Evolutionary conservation across 2,797 vertebrate species (phyloP), one percentile per base, ranked within the genome.

Genomic region (Hipposideros larvatus): DNA sequence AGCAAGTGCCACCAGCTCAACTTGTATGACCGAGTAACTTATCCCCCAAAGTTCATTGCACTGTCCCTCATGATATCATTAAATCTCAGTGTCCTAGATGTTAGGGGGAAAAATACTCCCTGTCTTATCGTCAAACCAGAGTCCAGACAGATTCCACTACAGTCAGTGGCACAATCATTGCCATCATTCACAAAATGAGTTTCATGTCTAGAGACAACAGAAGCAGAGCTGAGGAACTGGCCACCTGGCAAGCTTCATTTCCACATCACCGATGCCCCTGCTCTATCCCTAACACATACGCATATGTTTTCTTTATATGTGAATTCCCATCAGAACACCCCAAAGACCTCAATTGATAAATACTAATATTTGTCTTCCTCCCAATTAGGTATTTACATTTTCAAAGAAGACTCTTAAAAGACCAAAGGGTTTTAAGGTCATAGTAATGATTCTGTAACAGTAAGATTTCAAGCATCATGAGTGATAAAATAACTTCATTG

Each of bases 121-220:
- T 63, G 53, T 84, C 77, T 61, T 37, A 78, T 34, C 28, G 19
- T 87, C 41, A 92, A 96, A 83, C 48, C 66, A 61, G 80, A 65
- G 8, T 78, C 51, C 73, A 83, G 15, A 70, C 13, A 74, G 61
- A 77, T 51, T 75, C 19, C 16, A 41, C 22, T 34, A 65, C 2
- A 11, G 55, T 70, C 28, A 70, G 24, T 46, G 68, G n/a, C 55
- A 92, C 8, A 28, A 55, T 82, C 37, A 53, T 10, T 14, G 13
- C 6, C 34, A 66, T 55, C 26, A 74, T 24, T 75, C 68, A 41
- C 68, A 87, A 95, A 55, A 75, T 61, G 19, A 51, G 34, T 22
- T 82, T 66, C 13, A 24, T 82, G 73, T 84, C 84, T 63, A 31
- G 9, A 73, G 19, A 59, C 34, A 73, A n/a, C 41, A 85, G 66